Evolutionary conservation across 2,797 vertebrate genomes (phyloP).

Genomic region (Coreius guichenoti): DNA sequence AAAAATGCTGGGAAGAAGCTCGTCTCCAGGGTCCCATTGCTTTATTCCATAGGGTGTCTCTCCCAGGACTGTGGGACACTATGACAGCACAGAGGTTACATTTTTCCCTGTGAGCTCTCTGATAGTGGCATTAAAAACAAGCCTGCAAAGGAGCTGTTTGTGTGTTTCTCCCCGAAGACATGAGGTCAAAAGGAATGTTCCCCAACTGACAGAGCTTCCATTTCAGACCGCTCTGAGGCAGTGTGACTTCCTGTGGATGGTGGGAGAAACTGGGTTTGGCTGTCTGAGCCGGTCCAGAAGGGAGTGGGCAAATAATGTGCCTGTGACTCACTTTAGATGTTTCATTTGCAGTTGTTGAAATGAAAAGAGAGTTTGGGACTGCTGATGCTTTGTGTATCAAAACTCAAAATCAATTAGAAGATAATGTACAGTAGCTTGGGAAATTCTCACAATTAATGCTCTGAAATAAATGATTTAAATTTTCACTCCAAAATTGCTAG

Average conservation of each 20-base stretch:
- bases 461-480: too few relatives aligned
- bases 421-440: not conserved
- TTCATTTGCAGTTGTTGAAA: not conserved
- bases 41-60: conserved; percentile 27
- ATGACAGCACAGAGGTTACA: conserved; percentile 61
- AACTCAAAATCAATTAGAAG: not conserved
- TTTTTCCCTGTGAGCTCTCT: conserved; percentile 61
- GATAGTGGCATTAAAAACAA: conserved; percentile 63
- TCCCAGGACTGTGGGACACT: conserved; percentile 58
- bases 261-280: conserved; percentile 56
- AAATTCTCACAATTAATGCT: not conserved
- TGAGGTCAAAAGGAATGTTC: conserved; percentile 59
- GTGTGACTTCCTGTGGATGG: conserved; percentile 56
- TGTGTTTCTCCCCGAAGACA: conserved; percentile 56
- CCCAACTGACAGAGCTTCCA: conserved; percentile 54
- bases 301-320: conserved; percentile 30
- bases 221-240: conserved; percentile 59
- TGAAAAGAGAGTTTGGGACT: not conserved
- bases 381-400: not conserved
- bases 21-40: conserved; percentile 40
- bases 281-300: conserved; percentile 22
- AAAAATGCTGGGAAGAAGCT: conserved; percentile 45
- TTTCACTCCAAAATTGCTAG: not conserved
- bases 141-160: conserved; percentile 52
- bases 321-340: conserved; percentile 2